Conservation (phyloP, 2,113 vertebrate genomes). For the Forbesichthys papilliferus region DNA sequence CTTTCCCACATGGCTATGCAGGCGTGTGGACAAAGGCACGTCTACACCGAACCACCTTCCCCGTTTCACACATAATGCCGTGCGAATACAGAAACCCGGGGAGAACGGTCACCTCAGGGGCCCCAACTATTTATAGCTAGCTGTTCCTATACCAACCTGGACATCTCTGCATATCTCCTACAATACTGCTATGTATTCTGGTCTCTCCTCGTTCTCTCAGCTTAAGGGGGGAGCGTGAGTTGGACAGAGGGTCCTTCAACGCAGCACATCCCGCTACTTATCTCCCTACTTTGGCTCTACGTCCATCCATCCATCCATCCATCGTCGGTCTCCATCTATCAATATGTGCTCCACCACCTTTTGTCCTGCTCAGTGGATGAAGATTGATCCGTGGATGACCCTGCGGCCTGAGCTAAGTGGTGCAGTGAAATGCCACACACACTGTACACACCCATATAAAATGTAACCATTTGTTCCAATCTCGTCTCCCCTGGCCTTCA, state of each 20-base stretch:
- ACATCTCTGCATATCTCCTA: background rate
- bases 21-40: background rate
- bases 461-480: too few species aligned
- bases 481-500: too few species aligned
- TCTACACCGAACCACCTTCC: background rate
- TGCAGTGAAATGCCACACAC: too few species aligned
- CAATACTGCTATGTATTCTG: conserved; percentile 12
- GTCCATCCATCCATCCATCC: conserved; percentile 19
- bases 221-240: background rate
- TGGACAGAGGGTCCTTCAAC: background rate
- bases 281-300: background rate
- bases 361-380: too few species aligned
- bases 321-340: too few species aligned
- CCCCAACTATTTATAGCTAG: conserved; percentile 55
- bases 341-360: too few species aligned
- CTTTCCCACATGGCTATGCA: too few species aligned
- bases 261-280: background rate
- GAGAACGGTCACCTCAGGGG: conserved; percentile 46
- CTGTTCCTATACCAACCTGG: conserved; percentile 22
- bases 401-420: too few species aligned
- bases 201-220: background rate
- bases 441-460: too few species aligned
- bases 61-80: conserved; percentile 24
- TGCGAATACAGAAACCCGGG: conserved; percentile 16
- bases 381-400: too few species aligned